These are phyloP conservation scores for Cactoblastis cactorum DNA, from an alignment of 2,888 invertebrate genomes.

Conservation along the genomic window DNA sequence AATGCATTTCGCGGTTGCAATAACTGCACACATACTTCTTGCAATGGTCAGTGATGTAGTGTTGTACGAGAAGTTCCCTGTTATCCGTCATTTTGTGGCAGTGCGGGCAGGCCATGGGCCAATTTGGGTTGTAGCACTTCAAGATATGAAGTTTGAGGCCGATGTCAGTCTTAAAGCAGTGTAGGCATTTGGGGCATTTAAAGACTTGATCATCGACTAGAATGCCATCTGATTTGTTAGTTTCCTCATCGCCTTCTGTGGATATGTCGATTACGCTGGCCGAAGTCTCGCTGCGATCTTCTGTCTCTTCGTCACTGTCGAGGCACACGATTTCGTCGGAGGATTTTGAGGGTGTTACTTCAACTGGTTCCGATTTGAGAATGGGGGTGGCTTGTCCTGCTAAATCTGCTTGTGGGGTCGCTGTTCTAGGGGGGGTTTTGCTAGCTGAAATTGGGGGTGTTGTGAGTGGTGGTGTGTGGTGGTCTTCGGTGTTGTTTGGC, in stretches of 20 bases:
- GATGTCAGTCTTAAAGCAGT: conserved; percentile 23
- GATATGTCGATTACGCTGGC: conserved; percentile 36
- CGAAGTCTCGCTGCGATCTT: conserved; percentile 14
- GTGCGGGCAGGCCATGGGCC: conserved; percentile 29
- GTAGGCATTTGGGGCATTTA: conserved; percentile 45
- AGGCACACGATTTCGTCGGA: conserved; percentile 41
- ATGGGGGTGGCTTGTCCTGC: conserved; percentile 23
- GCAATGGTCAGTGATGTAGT: conserved; percentile 33
- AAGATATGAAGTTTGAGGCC: conserved; percentile 44
- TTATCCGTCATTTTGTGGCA: conserved; percentile 20
- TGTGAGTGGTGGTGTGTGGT: no score
- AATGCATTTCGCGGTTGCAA: conserved; percentile 28
- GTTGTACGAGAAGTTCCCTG: conserved; percentile 31
- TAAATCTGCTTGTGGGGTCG: conserved; percentile 13
- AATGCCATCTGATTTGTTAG: background rate
- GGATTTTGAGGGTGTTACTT: conserved; percentile 17
- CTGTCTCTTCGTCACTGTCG: conserved; percentile 62
- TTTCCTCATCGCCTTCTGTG: conserved; percentile 12
- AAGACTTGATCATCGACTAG: conserved; percentile 24
- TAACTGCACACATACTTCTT: conserved; percentile 32
- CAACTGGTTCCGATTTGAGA: conserved; percentile 37
- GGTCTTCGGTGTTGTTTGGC: background rate
- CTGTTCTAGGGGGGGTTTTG: conserved; percentile 12
- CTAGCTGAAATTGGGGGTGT: background rate
- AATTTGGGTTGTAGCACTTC: conserved; percentile 20